A percentile compares a stretch with the other conserved stretches of the same genome.
Conservation (phyloP, 2,888 invertebrate species). For the Papilio gigon region DNA sequence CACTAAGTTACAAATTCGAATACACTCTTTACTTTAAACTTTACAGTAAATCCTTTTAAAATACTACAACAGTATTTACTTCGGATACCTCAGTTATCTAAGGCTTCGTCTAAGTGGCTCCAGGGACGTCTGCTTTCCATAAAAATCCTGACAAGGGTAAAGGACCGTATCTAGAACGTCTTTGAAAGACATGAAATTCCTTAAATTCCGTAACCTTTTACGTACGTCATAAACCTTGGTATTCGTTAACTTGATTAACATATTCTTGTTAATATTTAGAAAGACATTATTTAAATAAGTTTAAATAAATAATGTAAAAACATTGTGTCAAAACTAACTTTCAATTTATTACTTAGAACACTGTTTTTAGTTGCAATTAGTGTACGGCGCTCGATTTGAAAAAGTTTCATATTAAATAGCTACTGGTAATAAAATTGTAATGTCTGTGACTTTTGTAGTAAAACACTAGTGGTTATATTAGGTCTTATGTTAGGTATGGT, state of each 20-base stretch:
- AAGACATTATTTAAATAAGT: not conserved
- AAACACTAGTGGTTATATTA: too few species aligned
- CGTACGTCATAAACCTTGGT: slow-evolving; percentile 27
- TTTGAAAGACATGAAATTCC: slow-evolving; percentile 47
- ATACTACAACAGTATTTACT: slow-evolving; percentile 30
- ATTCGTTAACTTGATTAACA: slow-evolving; percentile 21
- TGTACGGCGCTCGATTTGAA: too few species aligned
- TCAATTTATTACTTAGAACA: too few species aligned
- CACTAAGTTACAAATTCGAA: too few species aligned
- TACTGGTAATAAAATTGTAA: too few species aligned
- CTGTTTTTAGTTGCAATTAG: too few species aligned
- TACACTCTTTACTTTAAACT: not conserved
- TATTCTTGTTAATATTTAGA: not conserved
- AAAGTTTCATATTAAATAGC: too few species aligned
- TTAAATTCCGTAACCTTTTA: slow-evolving; percentile 42
- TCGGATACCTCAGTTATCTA: slow-evolving; percentile 55
- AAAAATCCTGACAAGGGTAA: slow-evolving; percentile 71
- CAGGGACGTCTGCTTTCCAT: slow-evolving; percentile 68
- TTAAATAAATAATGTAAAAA: not conserved
- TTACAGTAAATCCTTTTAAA: slow-evolving; percentile 38
- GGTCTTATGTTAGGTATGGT: too few species aligned
- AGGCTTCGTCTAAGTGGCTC: slow-evolving; percentile 66
- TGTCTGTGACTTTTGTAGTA: too few species aligned
- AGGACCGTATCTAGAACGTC: slow-evolving; percentile 47
- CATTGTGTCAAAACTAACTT: too few species aligned